These are phyloP conservation scores for Spialia ferax DNA, from an alignment of 2,888 invertebrate genomes.

Conservation along the genomic window DNA sequence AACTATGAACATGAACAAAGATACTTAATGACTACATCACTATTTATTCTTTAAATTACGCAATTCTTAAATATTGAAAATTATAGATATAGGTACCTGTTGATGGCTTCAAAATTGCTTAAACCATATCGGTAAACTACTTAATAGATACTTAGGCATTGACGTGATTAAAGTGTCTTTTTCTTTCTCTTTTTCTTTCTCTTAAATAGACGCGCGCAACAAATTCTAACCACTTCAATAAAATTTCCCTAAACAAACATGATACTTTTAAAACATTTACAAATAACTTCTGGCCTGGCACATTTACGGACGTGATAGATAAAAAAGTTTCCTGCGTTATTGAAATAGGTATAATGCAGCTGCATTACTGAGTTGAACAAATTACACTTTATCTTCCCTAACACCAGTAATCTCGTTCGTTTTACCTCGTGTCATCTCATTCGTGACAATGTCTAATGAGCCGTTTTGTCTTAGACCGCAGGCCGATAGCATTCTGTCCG, in stretches of 20 bases:
- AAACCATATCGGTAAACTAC: too few species aligned
- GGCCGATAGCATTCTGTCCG: conserved; percentile 63
- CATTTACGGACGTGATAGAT: background rate
- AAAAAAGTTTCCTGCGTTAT: background rate
- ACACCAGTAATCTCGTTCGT: conserved; percentile 66
- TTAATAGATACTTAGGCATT: too few species aligned
- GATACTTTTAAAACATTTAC: too few species aligned
- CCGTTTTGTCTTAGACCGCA: conserved; percentile 79
- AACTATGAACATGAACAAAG: background rate
- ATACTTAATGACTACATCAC: background rate
- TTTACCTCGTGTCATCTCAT: conserved; percentile 67
- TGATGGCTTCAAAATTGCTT: too few species aligned
- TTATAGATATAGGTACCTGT: too few species aligned
- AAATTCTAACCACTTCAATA: too few species aligned
- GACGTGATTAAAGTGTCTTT: too few species aligned
- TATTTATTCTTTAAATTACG: background rate
- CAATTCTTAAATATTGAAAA: background rate
- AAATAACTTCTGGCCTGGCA: background rate
- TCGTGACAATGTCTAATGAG: conserved; percentile 76
- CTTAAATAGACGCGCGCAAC: too few species aligned
- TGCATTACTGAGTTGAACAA: too few species aligned
- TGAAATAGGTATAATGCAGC: too few species aligned
- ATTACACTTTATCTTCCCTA: conserved; percentile 75
- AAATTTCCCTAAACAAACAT: too few species aligned
- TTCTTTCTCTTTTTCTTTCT: too few species aligned